A percentile compares a stretch with the other conserved stretches of the same genome.
Conservation (phyloP, 2,888 invertebrate genomes). For the Hydroisotoma schaefferi region DNA sequence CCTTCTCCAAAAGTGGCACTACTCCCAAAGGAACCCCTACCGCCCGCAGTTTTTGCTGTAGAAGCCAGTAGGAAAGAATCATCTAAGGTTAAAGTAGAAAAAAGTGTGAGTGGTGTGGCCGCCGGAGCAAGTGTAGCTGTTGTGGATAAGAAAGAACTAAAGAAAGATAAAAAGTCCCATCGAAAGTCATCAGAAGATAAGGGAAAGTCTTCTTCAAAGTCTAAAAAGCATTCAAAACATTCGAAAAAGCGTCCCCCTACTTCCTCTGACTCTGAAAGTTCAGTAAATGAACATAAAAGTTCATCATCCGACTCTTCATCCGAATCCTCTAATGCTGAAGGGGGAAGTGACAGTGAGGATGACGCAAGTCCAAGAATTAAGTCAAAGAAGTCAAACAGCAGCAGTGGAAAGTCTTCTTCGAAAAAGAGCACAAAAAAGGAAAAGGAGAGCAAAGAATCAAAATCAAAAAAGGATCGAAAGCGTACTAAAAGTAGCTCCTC, state of each 20-base stretch:
- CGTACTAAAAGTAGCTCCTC: constrained; percentile 10
- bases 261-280: constrained; percentile 22
- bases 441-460: constrained; percentile 5
- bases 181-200: constrained; percentile 50
- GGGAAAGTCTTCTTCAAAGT: constrained; percentile 23
- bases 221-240: constrained; percentile 33
- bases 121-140: background rate
- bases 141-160: constrained; percentile 1
- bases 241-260: constrained; percentile 23
- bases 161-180: background rate
- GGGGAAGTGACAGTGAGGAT: constrained; percentile 19
- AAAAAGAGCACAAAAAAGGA: constrained; percentile 5
- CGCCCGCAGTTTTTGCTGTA: no score
- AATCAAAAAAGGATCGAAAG: constrained; percentile 26
- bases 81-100: background rate
- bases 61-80: constrained; percentile 13
- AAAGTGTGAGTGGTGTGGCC: no score
- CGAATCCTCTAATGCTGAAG: constrained; percentile 18
- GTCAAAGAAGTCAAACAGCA: constrained; percentile 4
- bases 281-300: constrained; percentile 19
- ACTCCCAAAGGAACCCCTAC: no score
- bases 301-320: constrained; percentile 22
- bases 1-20: background rate
- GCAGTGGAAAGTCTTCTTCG: no score
- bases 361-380: background rate